phyloP scores from a whole-genome alignment of 2,113 vertebrate species.

The Carassius auratus region DNA sequence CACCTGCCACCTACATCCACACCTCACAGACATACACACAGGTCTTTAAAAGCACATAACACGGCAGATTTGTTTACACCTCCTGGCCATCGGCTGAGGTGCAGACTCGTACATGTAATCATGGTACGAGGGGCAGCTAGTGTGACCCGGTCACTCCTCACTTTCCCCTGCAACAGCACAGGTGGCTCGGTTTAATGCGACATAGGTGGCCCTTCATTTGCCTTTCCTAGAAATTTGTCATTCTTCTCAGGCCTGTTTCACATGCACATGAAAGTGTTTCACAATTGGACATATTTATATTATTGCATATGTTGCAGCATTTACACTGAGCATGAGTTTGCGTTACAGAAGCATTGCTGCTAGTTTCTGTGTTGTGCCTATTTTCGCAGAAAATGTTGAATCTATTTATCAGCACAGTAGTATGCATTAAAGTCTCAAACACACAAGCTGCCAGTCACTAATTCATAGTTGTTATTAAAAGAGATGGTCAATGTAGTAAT shows the following conservation, averaged over 20 bases:
- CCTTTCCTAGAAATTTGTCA: background rate
- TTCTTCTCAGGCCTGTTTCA: slow-evolving; percentile 29
- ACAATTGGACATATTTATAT: background rate
- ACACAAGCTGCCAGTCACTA: background rate
- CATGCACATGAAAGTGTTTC: background rate
- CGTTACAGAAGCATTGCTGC: background rate
- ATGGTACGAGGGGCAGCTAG: slow-evolving; percentile 45
- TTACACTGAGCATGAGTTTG: background rate
- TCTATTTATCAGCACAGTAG: background rate
- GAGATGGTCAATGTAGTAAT: background rate
- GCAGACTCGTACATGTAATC: slow-evolving; percentile 20
- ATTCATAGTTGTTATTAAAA: background rate
- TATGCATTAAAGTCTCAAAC: background rate
- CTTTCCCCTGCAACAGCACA: slow-evolving; percentile 50
- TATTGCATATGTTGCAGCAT: background rate
- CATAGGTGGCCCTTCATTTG: slow-evolving; percentile 1
- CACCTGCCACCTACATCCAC: background rate
- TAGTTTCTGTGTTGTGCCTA: background rate
- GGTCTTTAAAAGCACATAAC: slow-evolving; percentile 33
- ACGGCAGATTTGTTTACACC: background rate
- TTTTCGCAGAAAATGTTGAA: background rate
- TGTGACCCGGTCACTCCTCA: slow-evolving; percentile 17
- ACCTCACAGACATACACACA: background rate
- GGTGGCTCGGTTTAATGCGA: background rate
- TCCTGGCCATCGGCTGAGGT: slow-evolving; percentile 16